Percentiles rank a stretch among this genome's conserved stretches.
Conservation (phyloP, 2,888 invertebrate species). For the Orthosia cruda region DNA sequence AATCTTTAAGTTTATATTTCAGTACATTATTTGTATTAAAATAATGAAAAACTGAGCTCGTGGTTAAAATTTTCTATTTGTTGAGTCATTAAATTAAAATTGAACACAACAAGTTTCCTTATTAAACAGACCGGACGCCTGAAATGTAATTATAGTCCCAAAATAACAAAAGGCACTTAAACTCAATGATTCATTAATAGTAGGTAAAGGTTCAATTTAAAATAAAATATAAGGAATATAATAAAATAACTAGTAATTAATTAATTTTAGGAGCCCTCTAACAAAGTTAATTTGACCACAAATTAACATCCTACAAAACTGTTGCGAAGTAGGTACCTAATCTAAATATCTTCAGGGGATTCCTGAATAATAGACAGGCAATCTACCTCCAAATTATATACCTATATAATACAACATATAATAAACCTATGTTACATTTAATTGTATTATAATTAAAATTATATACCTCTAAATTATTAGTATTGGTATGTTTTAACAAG, state of each 20-base stretch:
- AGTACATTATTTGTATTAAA: background rate
- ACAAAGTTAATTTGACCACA: background rate
- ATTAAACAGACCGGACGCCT: background rate
- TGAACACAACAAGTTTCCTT: slow-evolving; percentile 20
- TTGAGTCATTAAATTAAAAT: background rate
- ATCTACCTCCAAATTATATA: too few relatives aligned
- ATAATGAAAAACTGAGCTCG: background rate
- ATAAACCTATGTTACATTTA: too few relatives aligned
- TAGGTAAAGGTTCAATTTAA: background rate
- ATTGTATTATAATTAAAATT: too few relatives aligned
- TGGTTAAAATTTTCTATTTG: background rate
- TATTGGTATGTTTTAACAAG: too few relatives aligned
- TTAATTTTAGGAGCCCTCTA: background rate
- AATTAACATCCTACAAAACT: background rate
- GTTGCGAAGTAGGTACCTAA: background rate
- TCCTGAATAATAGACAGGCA: slow-evolving; percentile 1
- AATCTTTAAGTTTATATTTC: background rate
- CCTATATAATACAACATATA: too few relatives aligned
- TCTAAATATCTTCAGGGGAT: background rate
- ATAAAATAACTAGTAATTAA: background rate
- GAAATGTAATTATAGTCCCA: background rate
- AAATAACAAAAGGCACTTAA: slow-evolving; percentile 2
- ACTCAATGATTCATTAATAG: slow-evolving; percentile 1
- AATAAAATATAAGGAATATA: background rate
- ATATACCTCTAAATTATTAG: too few relatives aligned